Base-by-base conservation (phyloP, 92 coral and sea anemone species). In the Umimayanthus kanabou region DNA sequence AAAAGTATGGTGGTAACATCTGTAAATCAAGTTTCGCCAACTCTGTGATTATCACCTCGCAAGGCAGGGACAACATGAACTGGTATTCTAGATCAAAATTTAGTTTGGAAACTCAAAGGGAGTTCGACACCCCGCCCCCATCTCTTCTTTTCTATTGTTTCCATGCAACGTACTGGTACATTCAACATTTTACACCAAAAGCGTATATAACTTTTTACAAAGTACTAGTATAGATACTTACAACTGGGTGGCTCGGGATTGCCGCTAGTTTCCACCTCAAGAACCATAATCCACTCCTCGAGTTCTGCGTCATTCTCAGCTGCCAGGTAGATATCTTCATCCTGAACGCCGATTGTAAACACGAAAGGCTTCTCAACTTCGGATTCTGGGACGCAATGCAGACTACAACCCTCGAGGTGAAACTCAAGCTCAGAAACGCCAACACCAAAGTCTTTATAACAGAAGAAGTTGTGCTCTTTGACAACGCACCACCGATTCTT, bases 401-500 rank as follows among this genome's bases (percentile, higher is more conserved):
- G 94, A 9, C 64, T 67, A 39, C 96, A 90, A 29, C 96, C 96
- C 23, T 79, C 89, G 7, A 97, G 89, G 47, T 92, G 93, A 76
- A 92, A 91, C 66, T 96, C 92, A 29, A 93, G 90, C 76, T 97
- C 99, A 4, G 98, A 94, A 6, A 88, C 78, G 16, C 92, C 87
- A 20, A 90, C 88, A 55, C 94, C 95, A 22, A 94, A 93, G 77
- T 97, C 99, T 84, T 96, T 95, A 90, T 92, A 97, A 66, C 93
- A 94, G 85, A 89, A 92, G 67, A 97, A 82, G 2, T 83, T 73
- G 55, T 90, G 94, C 53, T 92, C 94, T 71, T 91, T 93, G 22
- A 97, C 94, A 23, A 95, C 95, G 77, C 99, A 97, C 99, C 99
- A 97, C 0, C 99, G 92, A 9, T 87, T 93, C 88, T 95, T 97